These are phyloP conservation scores for Xestia rhomboidea DNA, from an alignment of 2,888 invertebrate genomes.

Conservation along the genomic window DNA sequence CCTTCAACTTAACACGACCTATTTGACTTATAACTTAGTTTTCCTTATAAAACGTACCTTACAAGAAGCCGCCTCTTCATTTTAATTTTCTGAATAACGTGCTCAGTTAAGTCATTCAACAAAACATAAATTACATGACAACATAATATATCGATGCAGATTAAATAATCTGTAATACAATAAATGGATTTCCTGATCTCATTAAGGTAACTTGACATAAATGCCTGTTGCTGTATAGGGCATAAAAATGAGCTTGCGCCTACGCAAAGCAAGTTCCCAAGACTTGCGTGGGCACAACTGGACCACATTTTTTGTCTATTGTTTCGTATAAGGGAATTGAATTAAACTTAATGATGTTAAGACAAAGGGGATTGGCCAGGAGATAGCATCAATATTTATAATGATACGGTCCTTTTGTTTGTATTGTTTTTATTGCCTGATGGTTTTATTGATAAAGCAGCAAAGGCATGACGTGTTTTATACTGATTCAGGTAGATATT, in stretches of 20 bases:
- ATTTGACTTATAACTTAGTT: conserved; percentile 11
- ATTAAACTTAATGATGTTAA: conserved; percentile 29
- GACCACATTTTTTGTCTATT: conserved; percentile 57
- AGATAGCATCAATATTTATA: conserved; percentile 40
- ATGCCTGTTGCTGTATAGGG: conserved; percentile 43
- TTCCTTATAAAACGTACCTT: conserved; percentile 24
- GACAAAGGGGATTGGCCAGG: conserved; percentile 22
- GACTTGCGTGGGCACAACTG: conserved; percentile 49
- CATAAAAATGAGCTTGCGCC: conserved; percentile 56
- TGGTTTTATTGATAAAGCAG: conserved; percentile 14
- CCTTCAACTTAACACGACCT: neutral
- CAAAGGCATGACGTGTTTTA: conserved; percentile 5
- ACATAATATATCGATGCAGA: conserved; percentile 34
- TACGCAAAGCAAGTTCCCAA: conserved; percentile 40
- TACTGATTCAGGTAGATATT: neutral
- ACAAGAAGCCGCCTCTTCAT: neutral
- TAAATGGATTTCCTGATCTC: conserved; percentile 63
- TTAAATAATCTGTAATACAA: conserved; percentile 50
- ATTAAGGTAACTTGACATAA: conserved; percentile 62
- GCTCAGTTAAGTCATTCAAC: conserved; percentile 1
- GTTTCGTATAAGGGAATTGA: conserved; percentile 49
- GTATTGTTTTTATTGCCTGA: conserved; percentile 1
- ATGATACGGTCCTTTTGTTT: conserved; percentile 30
- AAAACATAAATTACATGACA: conserved; percentile 23
- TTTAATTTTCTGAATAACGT: conserved; percentile 12